Percentiles rank a stretch among this genome's conserved stretches.
Conservation (phyloP, 2,888 invertebrate genomes). For the Osmoderma eremita region DNA sequence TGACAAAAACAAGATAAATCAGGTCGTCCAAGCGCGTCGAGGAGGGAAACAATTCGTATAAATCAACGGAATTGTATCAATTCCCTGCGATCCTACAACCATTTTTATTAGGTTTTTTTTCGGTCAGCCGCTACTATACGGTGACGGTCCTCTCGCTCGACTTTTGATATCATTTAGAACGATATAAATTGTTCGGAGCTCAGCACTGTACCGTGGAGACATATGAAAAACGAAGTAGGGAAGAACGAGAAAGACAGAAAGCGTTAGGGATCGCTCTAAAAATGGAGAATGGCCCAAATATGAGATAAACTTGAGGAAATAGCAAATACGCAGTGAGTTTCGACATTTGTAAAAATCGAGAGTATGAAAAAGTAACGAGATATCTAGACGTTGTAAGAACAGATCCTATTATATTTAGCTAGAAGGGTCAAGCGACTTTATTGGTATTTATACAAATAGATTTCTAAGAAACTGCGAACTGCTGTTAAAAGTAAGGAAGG, state of each 20-base stretch:
- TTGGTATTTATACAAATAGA: no score
- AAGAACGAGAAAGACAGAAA: background rate
- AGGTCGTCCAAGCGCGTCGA: slow-evolving; percentile 2
- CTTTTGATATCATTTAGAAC: slow-evolving; percentile 56
- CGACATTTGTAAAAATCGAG: background rate
- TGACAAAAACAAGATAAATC: slow-evolving; percentile 34
- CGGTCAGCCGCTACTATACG: slow-evolving; percentile 46
- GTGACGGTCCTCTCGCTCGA: slow-evolving; percentile 38
- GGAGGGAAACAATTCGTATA: slow-evolving; percentile 39
- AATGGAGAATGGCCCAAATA: background rate
- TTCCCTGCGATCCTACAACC: slow-evolving; percentile 45
- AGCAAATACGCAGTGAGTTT: background rate
- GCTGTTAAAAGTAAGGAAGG: no score
- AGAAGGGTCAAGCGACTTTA: no score
- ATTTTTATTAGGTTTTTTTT: slow-evolving; percentile 52
- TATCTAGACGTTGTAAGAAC: no score
- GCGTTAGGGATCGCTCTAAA: background rate
- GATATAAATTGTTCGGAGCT: slow-evolving; percentile 56
- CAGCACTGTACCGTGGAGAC: slow-evolving; percentile 54
- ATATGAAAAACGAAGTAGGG: slow-evolving; percentile 38
- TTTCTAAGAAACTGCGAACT: no score
- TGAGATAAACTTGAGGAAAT: background rate
- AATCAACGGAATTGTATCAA: slow-evolving; percentile 45
- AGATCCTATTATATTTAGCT: no score
- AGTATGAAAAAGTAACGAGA: no score